Evolutionary conservation across 2,797 vertebrate genomes (phyloP), one percentile per base, ranked within the genome.

Genomic region (Myoxocephalus aenaeus): DNA sequence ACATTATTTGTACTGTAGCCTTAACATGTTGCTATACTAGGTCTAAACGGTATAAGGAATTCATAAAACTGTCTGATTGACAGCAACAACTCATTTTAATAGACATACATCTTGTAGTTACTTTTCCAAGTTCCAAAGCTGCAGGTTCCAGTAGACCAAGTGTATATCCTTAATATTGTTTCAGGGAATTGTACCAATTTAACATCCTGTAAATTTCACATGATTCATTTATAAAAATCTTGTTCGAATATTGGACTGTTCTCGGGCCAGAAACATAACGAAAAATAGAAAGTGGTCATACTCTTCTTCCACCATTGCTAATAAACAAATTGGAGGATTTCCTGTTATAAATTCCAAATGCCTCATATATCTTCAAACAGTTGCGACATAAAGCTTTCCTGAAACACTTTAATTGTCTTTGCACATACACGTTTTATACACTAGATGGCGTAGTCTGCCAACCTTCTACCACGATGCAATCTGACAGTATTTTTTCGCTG

Each of bases 391-490:
- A 27, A 1, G 12, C 12, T 54, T 54, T 40, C 20, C 7, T 65
- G 10, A 4, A n/a, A 27, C 15, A 3, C 7, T 17, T 42, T 15
- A 11, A 38, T 18, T 13, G 51, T 44, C 4, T 61, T 65, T 89
- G 79, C 48, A 84, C 71, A 4, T 81, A 7, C 71, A 34, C 5
- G 0, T 44, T 71, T 73, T 65, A 46, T 32, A 32, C 93, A 89
- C 92, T 86, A 94, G 94, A 83, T 88, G 92, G 89, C 36, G 25
- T 0, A 11, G 65, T 87, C 71, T 27, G 51, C 78, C 54, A 62
- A 54, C 20, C 18, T 48, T 64, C 0, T 0, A 10, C 4, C 10
- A 15, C 25, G 18, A 17, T 74, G 57, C 51, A 59, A 0, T 51
- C 22, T 58, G 56, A 62, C 42, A n/a, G 34, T 7, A 25, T 54